Conservation (phyloP, 2,888 invertebrate species). For the Peribatodes rhomboidaria region DNA sequence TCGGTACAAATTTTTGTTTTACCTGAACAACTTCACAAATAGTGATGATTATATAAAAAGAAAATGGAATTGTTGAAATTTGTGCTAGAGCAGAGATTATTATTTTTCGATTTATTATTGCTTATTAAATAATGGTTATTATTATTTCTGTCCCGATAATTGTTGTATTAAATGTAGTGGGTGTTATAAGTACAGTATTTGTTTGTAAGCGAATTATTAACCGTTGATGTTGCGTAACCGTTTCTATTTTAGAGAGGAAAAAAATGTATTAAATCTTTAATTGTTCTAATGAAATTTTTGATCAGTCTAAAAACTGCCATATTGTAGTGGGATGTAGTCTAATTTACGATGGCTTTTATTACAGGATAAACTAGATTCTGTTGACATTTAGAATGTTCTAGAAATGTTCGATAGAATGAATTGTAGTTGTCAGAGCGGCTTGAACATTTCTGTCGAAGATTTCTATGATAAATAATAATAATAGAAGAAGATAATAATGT, state of each 20-base stretch:
- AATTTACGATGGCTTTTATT: conserved; percentile 3
- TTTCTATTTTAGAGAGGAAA: conserved; percentile 44
- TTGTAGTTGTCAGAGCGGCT: background rate
- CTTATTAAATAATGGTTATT: conserved; percentile 59
- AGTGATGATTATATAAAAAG: conserved; percentile 36
- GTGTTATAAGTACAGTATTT: conserved; percentile 74
- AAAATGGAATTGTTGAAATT: conserved; percentile 80
- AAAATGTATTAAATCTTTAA: conserved; percentile 35
- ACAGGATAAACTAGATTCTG: background rate
- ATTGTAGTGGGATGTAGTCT: conserved; percentile 20
- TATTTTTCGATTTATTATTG: conserved; percentile 82
- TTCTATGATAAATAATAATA: too few relatives aligned
- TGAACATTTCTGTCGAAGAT: too few relatives aligned
- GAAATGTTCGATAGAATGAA: background rate
- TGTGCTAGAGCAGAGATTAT: conserved; percentile 79
- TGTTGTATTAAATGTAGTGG: conserved; percentile 72
- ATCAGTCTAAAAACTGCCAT: conserved; percentile 22
- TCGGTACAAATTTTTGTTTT: conserved; percentile 61
- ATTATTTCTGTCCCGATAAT: conserved; percentile 65
- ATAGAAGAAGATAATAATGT: too few relatives aligned
- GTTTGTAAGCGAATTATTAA: conserved; percentile 63
- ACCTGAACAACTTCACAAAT: conserved; percentile 14
- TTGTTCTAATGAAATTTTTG: conserved; percentile 15
- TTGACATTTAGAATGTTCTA: background rate
- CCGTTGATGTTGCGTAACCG: conserved; percentile 57